Conservation (phyloP, 2,113 vertebrate species). For the Myotis yumanensis region DNA sequence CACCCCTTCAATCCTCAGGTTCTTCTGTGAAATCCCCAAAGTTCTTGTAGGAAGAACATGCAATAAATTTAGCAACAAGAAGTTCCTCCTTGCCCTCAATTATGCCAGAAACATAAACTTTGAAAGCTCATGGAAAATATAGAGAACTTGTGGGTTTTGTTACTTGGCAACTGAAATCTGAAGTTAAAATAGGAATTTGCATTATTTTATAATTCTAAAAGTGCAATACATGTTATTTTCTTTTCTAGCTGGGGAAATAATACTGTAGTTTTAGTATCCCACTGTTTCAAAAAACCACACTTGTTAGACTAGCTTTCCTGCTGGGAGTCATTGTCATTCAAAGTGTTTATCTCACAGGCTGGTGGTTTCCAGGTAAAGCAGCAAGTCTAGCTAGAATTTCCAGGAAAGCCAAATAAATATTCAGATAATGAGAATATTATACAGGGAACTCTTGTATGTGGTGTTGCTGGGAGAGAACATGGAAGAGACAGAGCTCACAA, state of each 20-base stretch:
- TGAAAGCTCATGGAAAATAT: slow-evolving; percentile 48
- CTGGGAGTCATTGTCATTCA: not conserved
- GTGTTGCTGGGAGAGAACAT: not conserved
- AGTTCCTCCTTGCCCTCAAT: slow-evolving; percentile 75
- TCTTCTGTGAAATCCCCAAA: slow-evolving; percentile 68
- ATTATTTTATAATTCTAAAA: slow-evolving; percentile 63
- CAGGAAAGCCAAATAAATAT: slow-evolving; percentile 51
- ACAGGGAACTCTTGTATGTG: not conserved
- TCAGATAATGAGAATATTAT: slow-evolving; percentile 76
- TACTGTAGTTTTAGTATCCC: not conserved
- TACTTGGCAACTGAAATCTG: slow-evolving; percentile 72
- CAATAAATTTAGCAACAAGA: slow-evolving; percentile 70
- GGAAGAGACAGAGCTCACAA: not conserved
- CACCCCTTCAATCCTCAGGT: not conserved
- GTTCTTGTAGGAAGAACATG: slow-evolving; percentile 56
- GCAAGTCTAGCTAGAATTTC: not conserved
- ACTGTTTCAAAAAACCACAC: slow-evolving; percentile 10
- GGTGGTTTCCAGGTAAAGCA: not conserved
- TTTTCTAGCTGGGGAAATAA: not conserved
- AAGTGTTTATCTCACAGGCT: not conserved
- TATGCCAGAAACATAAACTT: slow-evolving; percentile 49
- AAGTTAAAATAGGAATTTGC: slow-evolving; percentile 70
- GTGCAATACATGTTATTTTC: not conserved
- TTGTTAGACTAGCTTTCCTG: not conserved
- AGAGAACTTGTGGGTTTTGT: slow-evolving; percentile 70